Evolutionary conservation across 2,797 vertebrate species (phyloP).

Genomic region (Cacajao melanocephalus): DNA sequence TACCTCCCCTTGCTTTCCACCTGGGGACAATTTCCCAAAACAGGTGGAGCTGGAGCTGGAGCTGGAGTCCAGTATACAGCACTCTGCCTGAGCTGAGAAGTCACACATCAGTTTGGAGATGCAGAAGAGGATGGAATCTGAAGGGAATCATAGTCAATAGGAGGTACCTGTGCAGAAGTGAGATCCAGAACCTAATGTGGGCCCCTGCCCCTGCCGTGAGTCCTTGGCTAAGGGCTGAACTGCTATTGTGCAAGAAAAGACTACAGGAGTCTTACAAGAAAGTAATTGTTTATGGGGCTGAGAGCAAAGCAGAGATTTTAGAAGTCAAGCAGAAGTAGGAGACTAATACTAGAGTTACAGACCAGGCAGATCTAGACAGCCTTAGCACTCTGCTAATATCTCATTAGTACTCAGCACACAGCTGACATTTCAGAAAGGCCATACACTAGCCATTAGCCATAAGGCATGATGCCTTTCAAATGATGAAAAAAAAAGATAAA

Average conservation of each 20-base stretch:
- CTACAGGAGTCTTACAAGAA: not conserved
- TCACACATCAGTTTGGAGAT: not conserved
- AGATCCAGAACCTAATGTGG: not conserved
- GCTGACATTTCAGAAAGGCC: conserved; percentile 22
- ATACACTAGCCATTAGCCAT: not conserved
- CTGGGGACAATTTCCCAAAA: not conserved
- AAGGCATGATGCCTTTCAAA: not conserved
- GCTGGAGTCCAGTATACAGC: not conserved
- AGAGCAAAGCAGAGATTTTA: not conserved
- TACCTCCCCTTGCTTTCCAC: not conserved
- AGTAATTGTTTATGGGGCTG: not conserved
- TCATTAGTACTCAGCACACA: not conserved
- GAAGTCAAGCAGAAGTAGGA: not conserved
- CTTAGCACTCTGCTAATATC: not conserved
- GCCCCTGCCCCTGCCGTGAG: not conserved
- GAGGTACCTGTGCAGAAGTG: not conserved
- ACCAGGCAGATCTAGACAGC: not conserved
- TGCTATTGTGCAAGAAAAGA: not conserved
- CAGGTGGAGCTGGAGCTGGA: not conserved
- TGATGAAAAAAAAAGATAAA: not conserved
- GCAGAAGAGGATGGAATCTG: not conserved
- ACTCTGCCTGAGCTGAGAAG: not conserved
- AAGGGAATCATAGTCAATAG: not conserved
- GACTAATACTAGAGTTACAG: not conserved
- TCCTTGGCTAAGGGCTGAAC: not conserved